Evolutionary conservation across 2,113 vertebrate species (phyloP).

Genomic region (Cricetomys ansorgei): DNA sequence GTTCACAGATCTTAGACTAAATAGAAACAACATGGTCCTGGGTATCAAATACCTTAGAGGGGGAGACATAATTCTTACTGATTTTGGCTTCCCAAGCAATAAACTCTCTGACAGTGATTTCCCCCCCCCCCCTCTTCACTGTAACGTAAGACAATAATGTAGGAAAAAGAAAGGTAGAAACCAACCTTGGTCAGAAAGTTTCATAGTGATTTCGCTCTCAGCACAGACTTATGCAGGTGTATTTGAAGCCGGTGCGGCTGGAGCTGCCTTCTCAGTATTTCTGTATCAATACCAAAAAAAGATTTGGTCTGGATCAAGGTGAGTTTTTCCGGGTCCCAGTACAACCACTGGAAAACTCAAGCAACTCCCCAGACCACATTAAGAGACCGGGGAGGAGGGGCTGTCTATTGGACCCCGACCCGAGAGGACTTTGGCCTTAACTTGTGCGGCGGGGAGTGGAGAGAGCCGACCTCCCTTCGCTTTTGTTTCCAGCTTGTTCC

Average conservation of each 20-base stretch:
- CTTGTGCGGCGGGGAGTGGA: not conserved
- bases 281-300: not conserved
- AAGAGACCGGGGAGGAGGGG: no score
- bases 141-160: not conserved
- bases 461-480: not conserved
- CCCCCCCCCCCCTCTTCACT: not conserved
- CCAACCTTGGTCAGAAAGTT: not conserved
- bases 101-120: not conserved
- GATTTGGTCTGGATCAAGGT: not conserved
- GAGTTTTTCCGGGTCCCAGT: not conserved
- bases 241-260: rapidly evolving
- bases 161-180: not conserved
- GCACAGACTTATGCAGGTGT: not conserved
- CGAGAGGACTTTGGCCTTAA: not conserved
- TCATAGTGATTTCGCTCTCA: not conserved
- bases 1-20: not conserved
- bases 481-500: slow-evolving; percentile 13
- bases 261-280: not conserved
- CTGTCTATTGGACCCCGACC: not conserved
- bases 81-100: not conserved
- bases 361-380: not conserved
- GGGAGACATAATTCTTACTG: not conserved
- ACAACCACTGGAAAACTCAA: not conserved
- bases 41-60: not conserved
- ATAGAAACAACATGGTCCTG: not conserved